phyloP scores from a whole-genome alignment of 2,888 invertebrate genomes.

The Temnothorax rugatulus region DNA sequence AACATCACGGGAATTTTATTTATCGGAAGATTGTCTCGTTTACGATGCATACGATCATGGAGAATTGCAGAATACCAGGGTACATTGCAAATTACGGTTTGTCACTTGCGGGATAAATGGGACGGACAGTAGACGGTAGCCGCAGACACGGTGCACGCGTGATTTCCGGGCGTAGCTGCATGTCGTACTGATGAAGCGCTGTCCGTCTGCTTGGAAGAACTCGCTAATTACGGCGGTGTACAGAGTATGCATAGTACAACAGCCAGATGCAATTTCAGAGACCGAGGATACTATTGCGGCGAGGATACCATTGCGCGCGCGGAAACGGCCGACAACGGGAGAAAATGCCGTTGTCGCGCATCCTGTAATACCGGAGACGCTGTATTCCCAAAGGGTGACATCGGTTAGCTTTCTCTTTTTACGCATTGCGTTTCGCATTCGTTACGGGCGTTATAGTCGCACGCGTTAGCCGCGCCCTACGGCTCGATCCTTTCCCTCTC shows the following conservation, averaged over 20 bases:
- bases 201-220: constrained; percentile 69
- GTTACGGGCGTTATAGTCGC: background rate
- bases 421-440: background rate
- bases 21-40: background rate
- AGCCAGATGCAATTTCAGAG: constrained; percentile 64
- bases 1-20: background rate
- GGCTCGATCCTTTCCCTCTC: background rate
- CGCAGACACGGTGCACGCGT: constrained; percentile 47
- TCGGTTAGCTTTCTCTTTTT: constrained; percentile 20
- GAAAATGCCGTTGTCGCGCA: constrained; percentile 51
- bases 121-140: constrained; percentile 33
- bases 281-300: constrained; percentile 20
- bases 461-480: constrained; percentile 2
- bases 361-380: constrained; percentile 28
- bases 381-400: constrained; percentile 36
- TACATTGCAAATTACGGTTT: constrained; percentile 5
- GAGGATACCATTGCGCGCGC: constrained; percentile 31
- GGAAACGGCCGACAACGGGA: constrained; percentile 54
- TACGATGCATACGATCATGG: background rate
- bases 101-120: constrained; percentile 37
- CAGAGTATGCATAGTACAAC: constrained; percentile 48
- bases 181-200: constrained; percentile 41
- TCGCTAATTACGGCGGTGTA: constrained; percentile 70
- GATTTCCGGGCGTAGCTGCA: constrained; percentile 33
- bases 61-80: background rate